Evolutionary conservation across 2,113 vertebrate species (phyloP).

Genomic region (Triplophysa tibetana): DNA sequence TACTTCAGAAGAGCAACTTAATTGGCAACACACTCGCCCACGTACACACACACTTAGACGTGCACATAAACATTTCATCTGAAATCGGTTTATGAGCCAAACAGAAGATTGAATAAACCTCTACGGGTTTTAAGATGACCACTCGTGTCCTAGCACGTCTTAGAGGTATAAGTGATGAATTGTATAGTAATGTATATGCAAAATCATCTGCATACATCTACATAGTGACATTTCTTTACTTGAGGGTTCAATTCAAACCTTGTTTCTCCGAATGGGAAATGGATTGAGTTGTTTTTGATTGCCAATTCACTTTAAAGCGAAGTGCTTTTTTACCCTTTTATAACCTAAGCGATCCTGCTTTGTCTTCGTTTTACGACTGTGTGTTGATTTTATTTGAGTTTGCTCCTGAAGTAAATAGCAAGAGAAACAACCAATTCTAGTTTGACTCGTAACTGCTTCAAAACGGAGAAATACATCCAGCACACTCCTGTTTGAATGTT

Average conservation of each 20-base stretch:
- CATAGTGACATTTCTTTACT: neutral
- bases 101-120: constrained; percentile 16
- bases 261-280: neutral
- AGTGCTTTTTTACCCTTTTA: constrained; percentile 18
- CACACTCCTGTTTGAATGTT: too few relatives aligned
- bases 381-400: neutral
- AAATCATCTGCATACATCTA: constrained; percentile 9
- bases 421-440: neutral
- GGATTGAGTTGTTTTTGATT: neutral
- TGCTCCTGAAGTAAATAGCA: neutral
- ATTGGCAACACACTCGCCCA: constrained; percentile 35
- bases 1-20: constrained; percentile 43
- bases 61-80: constrained; percentile 48
- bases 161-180: neutral
- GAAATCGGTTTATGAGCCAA: constrained; percentile 51
- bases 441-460: neutral
- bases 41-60: constrained; percentile 25
- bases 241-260: neutral
- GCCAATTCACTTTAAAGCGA: neutral
- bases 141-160: constrained; percentile 5
- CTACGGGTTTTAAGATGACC: neutral
- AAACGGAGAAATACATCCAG: neutral
- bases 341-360: constrained; percentile 13
- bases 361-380: constrained; percentile 18
- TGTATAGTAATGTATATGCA: constrained; percentile 12